Evolutionary conservation across 2,113 vertebrate species (phyloP).

Genomic region (Siphamia tubifer): DNA sequence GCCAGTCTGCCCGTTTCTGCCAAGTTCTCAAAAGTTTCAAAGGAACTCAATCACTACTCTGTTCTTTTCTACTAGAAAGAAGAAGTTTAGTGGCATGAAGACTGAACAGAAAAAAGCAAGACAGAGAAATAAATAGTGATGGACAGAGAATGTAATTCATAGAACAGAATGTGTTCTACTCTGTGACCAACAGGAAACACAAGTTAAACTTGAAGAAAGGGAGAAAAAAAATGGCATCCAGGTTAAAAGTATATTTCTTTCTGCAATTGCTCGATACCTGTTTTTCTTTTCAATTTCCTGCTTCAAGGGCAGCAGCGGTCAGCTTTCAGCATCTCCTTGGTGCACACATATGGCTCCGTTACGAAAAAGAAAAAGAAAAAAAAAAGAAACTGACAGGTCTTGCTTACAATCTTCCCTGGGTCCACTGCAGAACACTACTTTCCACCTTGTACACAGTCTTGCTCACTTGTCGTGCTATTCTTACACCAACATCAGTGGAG

Average conservation of each 20-base stretch:
- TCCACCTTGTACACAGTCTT: not conserved
- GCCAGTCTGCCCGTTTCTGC: not conserved
- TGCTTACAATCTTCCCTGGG: not conserved
- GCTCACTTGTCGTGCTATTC: not conserved
- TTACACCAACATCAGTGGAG: not conserved
- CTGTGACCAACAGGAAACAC: not conserved
- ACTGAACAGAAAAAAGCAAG: not conserved
- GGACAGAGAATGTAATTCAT: not conserved
- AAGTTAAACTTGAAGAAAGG: conserved; percentile 8
- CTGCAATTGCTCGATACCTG: not conserved
- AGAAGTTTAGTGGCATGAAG: not conserved
- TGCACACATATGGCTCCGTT: too few relatives aligned
- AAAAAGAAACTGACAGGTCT: not conserved
- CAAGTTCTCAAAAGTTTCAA: conserved; percentile 19
- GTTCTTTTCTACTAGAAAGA: not conserved
- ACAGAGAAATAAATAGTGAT: not conserved
- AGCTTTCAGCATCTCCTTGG: not conserved
- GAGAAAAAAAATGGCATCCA: not conserved
- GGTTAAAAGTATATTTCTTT: not conserved
- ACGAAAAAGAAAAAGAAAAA: not conserved
- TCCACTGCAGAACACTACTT: not conserved
- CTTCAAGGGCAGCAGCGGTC: not conserved
- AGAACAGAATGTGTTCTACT: not conserved
- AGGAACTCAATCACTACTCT: not conserved
- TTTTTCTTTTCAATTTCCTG: not conserved